These are phyloP conservation scores for Glaucopsyche alexis DNA, from an alignment of 2,888 invertebrate genomes.

Conservation along the genomic window DNA sequence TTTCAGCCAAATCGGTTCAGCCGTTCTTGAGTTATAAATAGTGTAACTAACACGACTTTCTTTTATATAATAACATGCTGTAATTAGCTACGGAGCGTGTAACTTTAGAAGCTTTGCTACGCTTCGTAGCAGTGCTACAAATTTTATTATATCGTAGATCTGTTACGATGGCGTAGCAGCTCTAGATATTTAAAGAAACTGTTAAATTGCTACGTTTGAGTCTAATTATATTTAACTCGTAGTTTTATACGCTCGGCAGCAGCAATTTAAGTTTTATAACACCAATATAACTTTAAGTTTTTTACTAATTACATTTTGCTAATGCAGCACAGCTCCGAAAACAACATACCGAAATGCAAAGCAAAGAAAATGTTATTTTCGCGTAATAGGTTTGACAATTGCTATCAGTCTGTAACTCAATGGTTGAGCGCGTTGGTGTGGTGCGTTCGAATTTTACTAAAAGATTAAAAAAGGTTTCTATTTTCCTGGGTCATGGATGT, in stretches of 20 bases:
- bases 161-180: slow-evolving; percentile 9
- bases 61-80: background rate
- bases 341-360: slow-evolving; percentile 1
- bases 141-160: slow-evolving; percentile 14
- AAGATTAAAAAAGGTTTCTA: too few species aligned
- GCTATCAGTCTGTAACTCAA: background rate
- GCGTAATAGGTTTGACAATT: background rate
- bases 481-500: too few species aligned
- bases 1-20: too few species aligned
- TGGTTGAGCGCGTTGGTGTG: too few species aligned
- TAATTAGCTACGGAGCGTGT: background rate
- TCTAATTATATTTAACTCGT: slow-evolving; percentile 18
- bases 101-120: background rate
- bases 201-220: background rate
- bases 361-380: background rate
- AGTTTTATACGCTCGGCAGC: slow-evolving; percentile 13
- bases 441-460: too few species aligned
- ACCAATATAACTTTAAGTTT: slow-evolving; percentile 17
- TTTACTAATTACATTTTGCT: slow-evolving; percentile 17
- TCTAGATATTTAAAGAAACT: slow-evolving; percentile 7
- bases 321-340: background rate
- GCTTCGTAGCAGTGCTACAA: slow-evolving; percentile 12
- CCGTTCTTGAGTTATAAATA: too few species aligned
- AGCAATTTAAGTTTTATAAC: slow-evolving; percentile 14
- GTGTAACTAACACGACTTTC: too few species aligned